phyloP scores from a whole-genome alignment of 1,140 invertebrate genomes.

The Procambarus virginalis region DNA sequence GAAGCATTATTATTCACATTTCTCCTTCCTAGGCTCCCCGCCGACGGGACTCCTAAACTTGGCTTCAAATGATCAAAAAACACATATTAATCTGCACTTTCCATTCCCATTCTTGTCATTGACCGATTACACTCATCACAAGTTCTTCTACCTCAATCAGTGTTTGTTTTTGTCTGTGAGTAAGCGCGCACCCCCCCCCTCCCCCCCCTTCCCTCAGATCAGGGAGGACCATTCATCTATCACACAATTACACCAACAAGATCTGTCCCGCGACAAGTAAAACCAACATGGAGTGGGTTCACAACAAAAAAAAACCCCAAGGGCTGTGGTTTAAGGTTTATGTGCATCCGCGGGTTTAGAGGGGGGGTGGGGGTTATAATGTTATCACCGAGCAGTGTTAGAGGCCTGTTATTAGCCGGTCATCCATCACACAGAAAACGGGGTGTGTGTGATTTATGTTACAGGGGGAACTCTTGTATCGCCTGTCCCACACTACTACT shows the following conservation, averaged over 20 bases:
- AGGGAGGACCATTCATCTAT: neutral
- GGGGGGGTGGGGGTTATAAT: constrained; percentile 17
- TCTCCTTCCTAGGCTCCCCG: too few species aligned
- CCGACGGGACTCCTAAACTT: too few species aligned
- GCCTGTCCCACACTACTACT: constrained; percentile 1
- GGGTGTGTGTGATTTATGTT: constrained; percentile 42
- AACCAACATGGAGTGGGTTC: constrained; percentile 4
- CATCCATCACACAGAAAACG: constrained; percentile 45
- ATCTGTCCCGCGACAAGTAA: neutral
- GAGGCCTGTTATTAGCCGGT: constrained; percentile 38
- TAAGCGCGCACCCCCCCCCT: neutral
- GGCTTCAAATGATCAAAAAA: too few species aligned
- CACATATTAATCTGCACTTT: too few species aligned
- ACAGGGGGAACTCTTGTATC: constrained; percentile 25
- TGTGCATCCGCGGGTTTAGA: constrained; percentile 41
- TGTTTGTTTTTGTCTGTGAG: neutral
- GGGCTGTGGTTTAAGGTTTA: constrained; percentile 24
- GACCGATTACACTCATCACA: too few species aligned
- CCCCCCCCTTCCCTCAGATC: too few species aligned
- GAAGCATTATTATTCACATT: too few species aligned
- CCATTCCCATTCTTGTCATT: too few species aligned
- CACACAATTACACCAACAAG: constrained; percentile 5
- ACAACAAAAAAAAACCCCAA: neutral
- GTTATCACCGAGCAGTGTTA: constrained; percentile 42
- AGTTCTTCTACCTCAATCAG: too few species aligned